Conservation (phyloP, 2,888 invertebrate genomes). For the Lochmaea capreae region DNA sequence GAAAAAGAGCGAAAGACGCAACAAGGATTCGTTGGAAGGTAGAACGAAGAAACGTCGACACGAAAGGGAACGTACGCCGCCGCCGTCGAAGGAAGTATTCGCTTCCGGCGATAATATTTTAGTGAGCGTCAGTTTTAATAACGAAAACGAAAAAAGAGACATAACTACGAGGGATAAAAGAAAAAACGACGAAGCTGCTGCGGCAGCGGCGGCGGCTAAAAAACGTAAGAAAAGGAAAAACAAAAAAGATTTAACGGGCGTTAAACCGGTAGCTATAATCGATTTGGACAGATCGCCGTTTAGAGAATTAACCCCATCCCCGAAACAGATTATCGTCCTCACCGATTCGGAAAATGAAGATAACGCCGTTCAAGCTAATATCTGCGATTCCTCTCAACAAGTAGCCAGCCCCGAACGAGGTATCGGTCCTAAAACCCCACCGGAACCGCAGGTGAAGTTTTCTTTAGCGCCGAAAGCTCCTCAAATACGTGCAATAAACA, state of each 20-base stretch:
- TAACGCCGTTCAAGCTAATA: conserved; percentile 44
- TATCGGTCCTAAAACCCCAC: conserved; percentile 79
- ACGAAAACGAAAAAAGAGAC: conserved; percentile 67
- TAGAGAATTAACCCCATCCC: conserved; percentile 84
- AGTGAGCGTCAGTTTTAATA: conserved; percentile 91
- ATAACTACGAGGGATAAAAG: conserved; percentile 61
- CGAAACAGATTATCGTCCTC: conserved; percentile 83
- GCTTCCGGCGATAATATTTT: conserved; percentile 93
- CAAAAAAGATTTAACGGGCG: conserved; percentile 59
- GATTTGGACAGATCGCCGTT: conserved; percentile 88
- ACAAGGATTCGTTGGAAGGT: conserved; percentile 52
- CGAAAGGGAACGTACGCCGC: conserved; percentile 66
- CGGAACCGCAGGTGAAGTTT: conserved; percentile 78
- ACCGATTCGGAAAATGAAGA: conserved; percentile 81
- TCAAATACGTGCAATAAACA: conserved; percentile 68
- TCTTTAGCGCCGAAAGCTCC: conserved; percentile 68
- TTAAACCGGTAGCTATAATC: conserved; percentile 86
- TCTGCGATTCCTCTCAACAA: conserved; percentile 59
- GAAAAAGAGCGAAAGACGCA: conserved; percentile 58
- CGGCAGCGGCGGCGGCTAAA: conserved; percentile 28
- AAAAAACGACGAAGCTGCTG: conserved; percentile 62
- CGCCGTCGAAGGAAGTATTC: conserved; percentile 89
- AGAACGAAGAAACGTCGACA: conserved; percentile 61
- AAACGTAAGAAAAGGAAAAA: conserved; percentile 63
- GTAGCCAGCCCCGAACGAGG: conserved; percentile 59